phyloP scores from a whole-genome alignment of 2,888 invertebrate genomes.

The Cataglyphis altisquamis region DNA sequence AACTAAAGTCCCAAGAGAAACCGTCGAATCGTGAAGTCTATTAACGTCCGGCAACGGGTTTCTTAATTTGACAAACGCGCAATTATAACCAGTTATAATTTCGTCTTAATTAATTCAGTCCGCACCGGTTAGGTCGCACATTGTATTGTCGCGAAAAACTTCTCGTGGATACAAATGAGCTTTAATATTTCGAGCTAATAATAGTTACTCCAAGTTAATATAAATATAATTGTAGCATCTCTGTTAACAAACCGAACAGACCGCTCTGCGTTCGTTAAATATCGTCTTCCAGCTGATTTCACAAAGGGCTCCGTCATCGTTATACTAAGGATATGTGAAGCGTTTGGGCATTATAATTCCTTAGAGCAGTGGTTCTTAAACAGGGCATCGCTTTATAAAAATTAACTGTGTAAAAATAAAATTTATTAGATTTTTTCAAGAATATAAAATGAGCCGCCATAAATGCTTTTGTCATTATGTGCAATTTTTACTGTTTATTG shows the following conservation, averaged over 20 bases:
- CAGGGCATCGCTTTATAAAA: background rate
- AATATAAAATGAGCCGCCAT: background rate
- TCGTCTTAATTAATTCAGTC: conserved; percentile 32
- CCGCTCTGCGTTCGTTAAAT: background rate
- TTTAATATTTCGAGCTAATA: conserved; percentile 24
- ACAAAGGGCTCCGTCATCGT: background rate
- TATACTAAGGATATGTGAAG: background rate
- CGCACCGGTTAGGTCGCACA: background rate
- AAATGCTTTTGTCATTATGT: background rate
- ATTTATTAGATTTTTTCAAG: background rate
- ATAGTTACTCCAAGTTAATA: background rate
- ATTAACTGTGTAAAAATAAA: background rate
- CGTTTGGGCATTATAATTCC: background rate
- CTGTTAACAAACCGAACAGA: conserved; percentile 13
- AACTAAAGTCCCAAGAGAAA: background rate
- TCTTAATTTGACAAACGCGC: conserved; percentile 26
- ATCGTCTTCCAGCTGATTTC: background rate
- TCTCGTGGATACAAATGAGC: background rate
- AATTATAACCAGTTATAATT: conserved; percentile 1
- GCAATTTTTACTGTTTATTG: background rate
- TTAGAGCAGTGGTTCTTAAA: background rate
- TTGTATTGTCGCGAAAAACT: background rate
- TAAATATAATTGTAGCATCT: background rate
- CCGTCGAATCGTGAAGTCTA: background rate
- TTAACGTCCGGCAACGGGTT: background rate